These are phyloP conservation scores for Catagonus wagneri DNA, from an alignment of 2,113 vertebrate species.

Conservation along the genomic window DNA sequence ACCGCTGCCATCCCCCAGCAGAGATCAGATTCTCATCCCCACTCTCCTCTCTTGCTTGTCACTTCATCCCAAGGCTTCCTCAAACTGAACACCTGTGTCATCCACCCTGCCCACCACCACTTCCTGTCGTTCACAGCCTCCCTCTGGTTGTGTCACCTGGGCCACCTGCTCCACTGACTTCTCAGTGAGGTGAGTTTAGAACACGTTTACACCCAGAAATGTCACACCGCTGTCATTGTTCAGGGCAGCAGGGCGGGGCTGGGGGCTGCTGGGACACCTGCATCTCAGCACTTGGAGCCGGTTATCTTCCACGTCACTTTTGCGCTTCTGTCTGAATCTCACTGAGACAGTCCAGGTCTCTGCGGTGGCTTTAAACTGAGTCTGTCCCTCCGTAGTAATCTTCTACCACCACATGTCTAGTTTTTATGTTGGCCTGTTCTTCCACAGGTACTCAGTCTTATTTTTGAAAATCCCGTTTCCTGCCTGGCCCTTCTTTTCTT, in stretches of 20 bases:
- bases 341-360: fast-evolving
- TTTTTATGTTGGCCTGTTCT: background rate
- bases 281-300: fast-evolving
- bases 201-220: no score
- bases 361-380: background rate
- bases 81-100: no score
- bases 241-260: no score
- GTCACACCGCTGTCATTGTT: no score
- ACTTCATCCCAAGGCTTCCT: no score
- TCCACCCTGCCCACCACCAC: no score
- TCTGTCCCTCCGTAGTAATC: background rate
- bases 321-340: background rate
- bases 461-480: background rate
- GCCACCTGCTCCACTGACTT: background rate
- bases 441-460: background rate
- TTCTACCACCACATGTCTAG: background rate
- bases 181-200: no score
- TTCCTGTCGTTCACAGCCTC: background rate
- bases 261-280: background rate
- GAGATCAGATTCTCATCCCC: background rate
- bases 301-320: background rate
- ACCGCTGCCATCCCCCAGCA: background rate
- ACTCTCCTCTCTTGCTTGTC: no score
- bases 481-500: background rate
- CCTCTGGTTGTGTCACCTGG: background rate